phyloP scores from a whole-genome alignment of 1,140 invertebrate species.

The Temnothorax curvispinosus region DNA sequence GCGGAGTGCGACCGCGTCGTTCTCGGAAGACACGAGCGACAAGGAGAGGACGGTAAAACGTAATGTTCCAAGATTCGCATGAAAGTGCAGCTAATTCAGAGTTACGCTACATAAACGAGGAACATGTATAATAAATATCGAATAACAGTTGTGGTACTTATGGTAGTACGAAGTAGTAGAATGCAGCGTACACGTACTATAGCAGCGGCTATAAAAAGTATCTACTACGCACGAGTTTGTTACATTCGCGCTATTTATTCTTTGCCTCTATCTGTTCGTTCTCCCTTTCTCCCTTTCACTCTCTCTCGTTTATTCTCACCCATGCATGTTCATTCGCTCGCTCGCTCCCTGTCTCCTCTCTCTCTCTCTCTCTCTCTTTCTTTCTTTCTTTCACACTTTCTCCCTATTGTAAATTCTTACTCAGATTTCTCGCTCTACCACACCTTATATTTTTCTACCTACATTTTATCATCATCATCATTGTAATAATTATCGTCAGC shows the following conservation, averaged over 20 bases:
- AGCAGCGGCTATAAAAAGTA: conserved; percentile 76
- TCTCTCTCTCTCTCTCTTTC: neutral
- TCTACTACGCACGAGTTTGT: conserved; percentile 73
- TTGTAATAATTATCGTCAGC: conserved; percentile 39
- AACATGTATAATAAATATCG: conserved; percentile 82
- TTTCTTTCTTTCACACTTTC: neutral
- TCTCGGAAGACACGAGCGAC: conserved; percentile 26
- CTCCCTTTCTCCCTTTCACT: conserved; percentile 12
- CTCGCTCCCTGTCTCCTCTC: neutral
- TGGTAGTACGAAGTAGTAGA: conserved; percentile 79
- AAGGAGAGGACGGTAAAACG: conserved; percentile 4
- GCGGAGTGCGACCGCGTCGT: neutral
- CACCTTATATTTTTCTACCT: conserved; percentile 29
- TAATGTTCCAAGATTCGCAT: conserved; percentile 10
- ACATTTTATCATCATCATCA: conserved; percentile 28
- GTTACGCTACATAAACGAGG: conserved; percentile 74
- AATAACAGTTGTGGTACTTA: conserved; percentile 78
- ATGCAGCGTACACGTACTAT: conserved; percentile 79
- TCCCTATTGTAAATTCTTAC: conserved; percentile 29
- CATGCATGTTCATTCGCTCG: conserved; percentile 10
- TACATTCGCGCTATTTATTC: conserved; percentile 67
- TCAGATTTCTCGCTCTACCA: conserved; percentile 37
- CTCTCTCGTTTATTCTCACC: conserved; percentile 19
- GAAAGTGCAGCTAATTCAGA: conserved; percentile 36
- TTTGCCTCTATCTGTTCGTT: conserved; percentile 24